Base-by-base conservation (phyloP, 2,888 invertebrate genomes). In the Rambutsinella grinnellia region DNA sequence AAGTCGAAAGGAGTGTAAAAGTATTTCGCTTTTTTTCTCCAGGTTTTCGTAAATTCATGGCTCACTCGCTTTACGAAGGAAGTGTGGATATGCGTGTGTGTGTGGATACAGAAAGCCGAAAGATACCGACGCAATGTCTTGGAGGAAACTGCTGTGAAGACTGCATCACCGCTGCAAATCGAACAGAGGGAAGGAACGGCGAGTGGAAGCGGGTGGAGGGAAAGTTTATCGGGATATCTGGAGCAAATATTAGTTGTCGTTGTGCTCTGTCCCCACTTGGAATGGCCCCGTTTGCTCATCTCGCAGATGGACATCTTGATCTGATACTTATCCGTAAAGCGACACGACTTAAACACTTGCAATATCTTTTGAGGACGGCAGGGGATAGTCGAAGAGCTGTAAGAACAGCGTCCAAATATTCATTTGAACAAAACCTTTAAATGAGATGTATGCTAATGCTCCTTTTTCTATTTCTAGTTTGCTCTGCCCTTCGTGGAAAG, bases 301-400 rank as follows among this genome's bases (percentile, higher is more conserved):
- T 94, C 47, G 93, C 94, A 0, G 93, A 94, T 86, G 94, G 94
- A 27, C 92, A 90, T 85, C 88, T 93, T 75, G 93, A 94, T 87
- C 88, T 94, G 80, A 91, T 94, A 79, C 86, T 94, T 49, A 91
- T 94, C 46, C 89, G 90, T 54, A 91, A 93, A 85, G 92, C 93
- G 21, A 91, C 92, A 21, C 86, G 93, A 69, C 85, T 92, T 47
- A 92, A 93, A 85, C 93, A 92, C 86, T 86, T 94, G 53, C 89
- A 91, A 78, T 90, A 94, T 85, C 87, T 94, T 58, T 85, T 92
- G 28, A 88, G 91, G 79, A 88, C 91, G 60, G 89, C 90, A 60
- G 90, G 90, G 80, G 90, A 89, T 84, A 88, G 89, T 82, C 89
- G 90, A 78, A 90, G 90, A 85, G 89, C 93, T 87, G 93, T 92